phyloP scores from a whole-genome alignment of 1,140 invertebrate species.

The Nomia melanderi region DNA sequence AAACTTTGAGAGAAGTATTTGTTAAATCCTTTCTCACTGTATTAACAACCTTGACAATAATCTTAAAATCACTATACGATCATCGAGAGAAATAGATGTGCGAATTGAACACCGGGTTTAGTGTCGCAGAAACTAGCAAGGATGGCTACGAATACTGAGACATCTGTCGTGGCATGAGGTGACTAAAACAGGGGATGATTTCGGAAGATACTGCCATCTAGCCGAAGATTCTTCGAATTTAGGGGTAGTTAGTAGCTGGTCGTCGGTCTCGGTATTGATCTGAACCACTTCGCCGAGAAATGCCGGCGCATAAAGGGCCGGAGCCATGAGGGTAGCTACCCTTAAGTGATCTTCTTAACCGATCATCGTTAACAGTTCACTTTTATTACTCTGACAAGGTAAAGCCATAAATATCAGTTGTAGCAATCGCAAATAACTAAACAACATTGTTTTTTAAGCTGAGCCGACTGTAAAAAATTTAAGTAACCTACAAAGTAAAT shows the following conservation, averaged over 20 bases:
- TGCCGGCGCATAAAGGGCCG: background rate
- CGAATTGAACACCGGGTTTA: background rate
- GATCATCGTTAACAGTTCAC: conserved; percentile 59
- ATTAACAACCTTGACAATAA: background rate
- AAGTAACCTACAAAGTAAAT: too few species aligned
- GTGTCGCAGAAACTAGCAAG: background rate
- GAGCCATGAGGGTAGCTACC: conserved; percentile 4
- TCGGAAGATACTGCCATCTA: conserved; percentile 64
- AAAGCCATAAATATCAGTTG: background rate
- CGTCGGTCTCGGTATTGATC: conserved; percentile 59
- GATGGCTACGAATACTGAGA: conserved; percentile 44
- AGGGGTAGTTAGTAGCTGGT: conserved; percentile 20
- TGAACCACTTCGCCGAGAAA: conserved; percentile 32
- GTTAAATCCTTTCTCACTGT: too few species aligned
- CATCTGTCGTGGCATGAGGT: conserved; percentile 44
- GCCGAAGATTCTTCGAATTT: conserved; percentile 22
- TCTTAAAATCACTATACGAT: background rate
- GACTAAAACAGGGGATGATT: conserved; percentile 61
- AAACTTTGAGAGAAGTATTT: too few species aligned
- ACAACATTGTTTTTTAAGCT: too few species aligned
- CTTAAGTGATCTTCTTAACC: conserved; percentile 67
- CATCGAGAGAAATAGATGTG: background rate
- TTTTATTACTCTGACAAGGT: conserved; percentile 25
- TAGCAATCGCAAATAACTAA: background rate
- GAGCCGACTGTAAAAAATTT: too few species aligned